phyloP scores from a whole-genome alignment of 37 sponge, comb jelly and placozoan species.

The Cladorhizidae sp. region DNA sequence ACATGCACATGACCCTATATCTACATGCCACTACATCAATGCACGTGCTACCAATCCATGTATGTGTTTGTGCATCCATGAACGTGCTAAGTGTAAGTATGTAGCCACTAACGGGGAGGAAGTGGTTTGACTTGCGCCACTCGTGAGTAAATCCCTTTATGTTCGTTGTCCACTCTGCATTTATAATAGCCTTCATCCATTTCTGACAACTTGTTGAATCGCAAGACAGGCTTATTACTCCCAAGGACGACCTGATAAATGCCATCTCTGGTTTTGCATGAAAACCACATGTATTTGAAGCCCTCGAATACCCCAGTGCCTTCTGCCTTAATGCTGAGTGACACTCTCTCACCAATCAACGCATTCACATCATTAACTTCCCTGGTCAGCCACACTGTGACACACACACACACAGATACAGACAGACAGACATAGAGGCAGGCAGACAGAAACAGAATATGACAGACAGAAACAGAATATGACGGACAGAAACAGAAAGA shows the following conservation, averaged over 20 bases:
- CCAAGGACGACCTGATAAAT: background rate
- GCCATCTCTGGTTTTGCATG: constrained; percentile 14
- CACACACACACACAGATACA: constrained; percentile 1
- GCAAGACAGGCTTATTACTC: background rate
- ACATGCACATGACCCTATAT: too few species aligned
- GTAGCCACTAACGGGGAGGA: background rate
- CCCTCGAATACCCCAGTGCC: constrained; percentile 7
- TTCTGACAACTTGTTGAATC: background rate
- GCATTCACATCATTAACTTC: constrained; percentile 14
- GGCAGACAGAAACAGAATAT: too few species aligned
- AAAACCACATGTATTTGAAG: constrained; percentile 45
- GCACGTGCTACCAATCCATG: too few species aligned
- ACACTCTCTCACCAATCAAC: background rate
- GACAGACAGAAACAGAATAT: too few species aligned
- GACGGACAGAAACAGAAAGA: too few species aligned
- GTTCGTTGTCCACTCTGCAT: constrained; percentile 28
- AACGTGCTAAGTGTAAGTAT: too few species aligned
- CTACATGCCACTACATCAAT: too few species aligned
- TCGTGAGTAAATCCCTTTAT: constrained; percentile 6
- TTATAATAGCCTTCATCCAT: constrained; percentile 41
- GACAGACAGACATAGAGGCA: too few species aligned
- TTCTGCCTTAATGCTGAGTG: constrained; percentile 20
- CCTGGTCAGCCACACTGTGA: constrained; percentile 33
- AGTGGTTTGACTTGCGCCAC: background rate
- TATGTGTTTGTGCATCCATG: too few species aligned